phyloP scores from a whole-genome alignment of 2,888 invertebrate species.

The Phlogophora meticulosa region DNA sequence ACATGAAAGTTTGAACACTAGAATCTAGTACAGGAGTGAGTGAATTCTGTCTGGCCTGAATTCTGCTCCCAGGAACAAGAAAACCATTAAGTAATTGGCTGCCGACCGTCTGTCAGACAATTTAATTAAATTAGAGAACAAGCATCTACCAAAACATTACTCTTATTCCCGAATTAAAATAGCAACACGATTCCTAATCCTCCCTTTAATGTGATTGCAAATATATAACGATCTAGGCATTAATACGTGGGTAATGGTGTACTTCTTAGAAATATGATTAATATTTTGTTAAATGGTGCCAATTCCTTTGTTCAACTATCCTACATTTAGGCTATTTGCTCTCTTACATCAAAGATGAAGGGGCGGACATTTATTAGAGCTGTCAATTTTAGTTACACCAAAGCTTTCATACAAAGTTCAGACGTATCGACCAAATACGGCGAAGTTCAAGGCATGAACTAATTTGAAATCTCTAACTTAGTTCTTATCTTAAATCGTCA shows the following conservation, averaged over 20 bases:
- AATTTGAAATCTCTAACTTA: too few species aligned
- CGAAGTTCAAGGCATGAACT: too few species aligned
- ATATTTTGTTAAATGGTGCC: too few species aligned
- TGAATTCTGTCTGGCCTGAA: slow-evolving; percentile 11
- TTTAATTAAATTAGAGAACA: slow-evolving; percentile 45
- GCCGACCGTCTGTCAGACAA: slow-evolving; percentile 37
- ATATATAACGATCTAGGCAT: not conserved
- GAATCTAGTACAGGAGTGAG: not conserved
- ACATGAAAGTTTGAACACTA: not conserved
- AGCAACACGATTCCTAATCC: slow-evolving; percentile 11
- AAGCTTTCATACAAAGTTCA: too few species aligned
- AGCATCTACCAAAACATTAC: slow-evolving; percentile 33
- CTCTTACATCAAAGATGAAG: too few species aligned
- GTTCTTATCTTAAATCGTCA: too few species aligned
- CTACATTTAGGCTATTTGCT: too few species aligned
- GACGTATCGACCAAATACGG: too few species aligned
- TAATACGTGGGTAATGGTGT: too few species aligned
- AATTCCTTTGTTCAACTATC: too few species aligned
- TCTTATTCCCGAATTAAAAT: slow-evolving; percentile 26
- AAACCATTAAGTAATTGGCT: slow-evolving; percentile 58
- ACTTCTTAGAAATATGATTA: not conserved
- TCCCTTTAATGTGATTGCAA: slow-evolving; percentile 7
- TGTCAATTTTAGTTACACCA: too few species aligned
- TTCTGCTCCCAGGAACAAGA: slow-evolving; percentile 26
- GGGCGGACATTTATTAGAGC: too few species aligned